Evolutionary conservation across 2,797 vertebrate genomes (phyloP).

Genomic region (Coregonus suidteri): DNA sequence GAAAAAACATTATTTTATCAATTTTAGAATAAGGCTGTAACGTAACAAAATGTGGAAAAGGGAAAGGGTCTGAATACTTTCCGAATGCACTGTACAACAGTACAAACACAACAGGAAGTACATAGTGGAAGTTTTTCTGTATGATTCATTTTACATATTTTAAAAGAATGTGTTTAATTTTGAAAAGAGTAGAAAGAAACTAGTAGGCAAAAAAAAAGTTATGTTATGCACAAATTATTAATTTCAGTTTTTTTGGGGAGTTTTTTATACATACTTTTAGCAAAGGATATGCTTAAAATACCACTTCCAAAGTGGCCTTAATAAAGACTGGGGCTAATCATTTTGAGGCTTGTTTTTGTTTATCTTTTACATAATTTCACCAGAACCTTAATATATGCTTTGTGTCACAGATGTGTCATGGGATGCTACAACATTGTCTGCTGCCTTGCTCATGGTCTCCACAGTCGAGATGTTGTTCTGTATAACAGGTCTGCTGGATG

Average conservation of each 20-base stretch:
- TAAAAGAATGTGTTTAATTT: slow-evolving; percentile 25
- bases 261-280: slow-evolving; percentile 35
- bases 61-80: too few relatives aligned
- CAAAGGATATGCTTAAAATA: slow-evolving; percentile 35
- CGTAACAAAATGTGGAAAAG: too few relatives aligned
- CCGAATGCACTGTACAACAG: neutral
- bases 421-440: neutral
- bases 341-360: slow-evolving; percentile 24
- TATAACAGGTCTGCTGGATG: slow-evolving; percentile 34
- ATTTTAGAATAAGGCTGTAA: too few relatives aligned
- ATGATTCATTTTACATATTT: slow-evolving; percentile 10
- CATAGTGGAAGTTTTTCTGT: neutral
- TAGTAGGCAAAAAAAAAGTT: slow-evolving; percentile 6
- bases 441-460: neutral
- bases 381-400: slow-evolving; percentile 47
- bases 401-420: slow-evolving; percentile 32
- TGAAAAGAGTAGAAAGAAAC: slow-evolving; percentile 8
- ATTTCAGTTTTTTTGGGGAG: neutral
- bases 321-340: neutral
- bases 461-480: slow-evolving; percentile 15
- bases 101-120: neutral
- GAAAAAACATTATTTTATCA: too few relatives aligned
- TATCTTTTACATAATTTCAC: slow-evolving; percentile 48
- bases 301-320: slow-evolving; percentile 68
- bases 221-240: slow-evolving; percentile 15